Conservation (phyloP, 2,797 vertebrate genomes). For the Chrysocyon brachyurus region DNA sequence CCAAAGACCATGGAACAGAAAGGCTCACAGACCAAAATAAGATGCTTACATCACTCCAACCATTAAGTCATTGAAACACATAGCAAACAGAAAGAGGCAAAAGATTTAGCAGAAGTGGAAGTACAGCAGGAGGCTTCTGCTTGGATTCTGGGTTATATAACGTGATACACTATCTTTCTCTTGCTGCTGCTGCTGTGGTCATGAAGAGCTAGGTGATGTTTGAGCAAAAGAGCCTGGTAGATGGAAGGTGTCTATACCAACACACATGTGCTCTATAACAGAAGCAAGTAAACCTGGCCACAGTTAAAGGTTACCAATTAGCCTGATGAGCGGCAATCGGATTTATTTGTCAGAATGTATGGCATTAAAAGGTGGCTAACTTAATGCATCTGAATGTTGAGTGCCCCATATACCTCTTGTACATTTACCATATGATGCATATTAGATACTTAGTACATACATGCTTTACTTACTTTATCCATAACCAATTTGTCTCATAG, state of each 20-base stretch:
- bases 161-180: not conserved
- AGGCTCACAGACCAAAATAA: conserved; percentile 63
- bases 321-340: not conserved
- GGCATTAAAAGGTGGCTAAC: not conserved
- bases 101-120: not conserved
- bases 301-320: not conserved
- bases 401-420: not conserved
- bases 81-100: conserved; percentile 45
- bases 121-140: not conserved
- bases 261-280: not conserved
- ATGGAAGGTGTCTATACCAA: not conserved
- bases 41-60: conserved; percentile 38
- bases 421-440: not conserved
- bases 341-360: not conserved
- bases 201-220: not conserved
- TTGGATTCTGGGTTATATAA: not conserved
- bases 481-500: not conserved
- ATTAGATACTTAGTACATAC: not conserved
- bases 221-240: not conserved
- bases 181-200: not conserved
- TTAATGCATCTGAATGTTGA: not conserved
- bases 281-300: not conserved
- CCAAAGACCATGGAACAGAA: conserved; percentile 49
- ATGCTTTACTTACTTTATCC: not conserved
- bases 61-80: conserved; percentile 65